Percentiles rank a stretch among this genome's conserved stretches.
Evolutionary conservation across 2,113 vertebrate genomes (phyloP).

Genomic region (Athene noctua): DNA sequence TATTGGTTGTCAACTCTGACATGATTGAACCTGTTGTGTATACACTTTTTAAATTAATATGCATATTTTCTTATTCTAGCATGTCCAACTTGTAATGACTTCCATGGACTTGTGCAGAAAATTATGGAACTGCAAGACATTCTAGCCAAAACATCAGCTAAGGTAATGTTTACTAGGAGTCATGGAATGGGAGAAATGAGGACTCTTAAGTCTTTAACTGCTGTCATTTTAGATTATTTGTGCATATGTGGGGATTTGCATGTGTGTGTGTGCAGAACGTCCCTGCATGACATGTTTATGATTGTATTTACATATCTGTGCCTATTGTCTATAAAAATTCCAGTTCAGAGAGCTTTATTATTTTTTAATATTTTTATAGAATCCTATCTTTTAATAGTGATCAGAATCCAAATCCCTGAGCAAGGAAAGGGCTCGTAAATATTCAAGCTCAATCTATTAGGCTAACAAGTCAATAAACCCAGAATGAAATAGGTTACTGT

Average conservation of each 20-base stretch:
- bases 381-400: neutral
- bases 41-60: neutral
- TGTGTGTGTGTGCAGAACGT: neutral
- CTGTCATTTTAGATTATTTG: neutral
- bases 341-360: neutral
- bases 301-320: neutral
- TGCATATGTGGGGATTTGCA: neutral
- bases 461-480: constrained; percentile 33
- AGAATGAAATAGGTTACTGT: neutral
- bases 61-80: constrained; percentile 75
- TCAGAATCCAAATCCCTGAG: neutral
- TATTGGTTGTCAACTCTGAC: neutral
- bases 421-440: constrained; percentile 3
- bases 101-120: constrained; percentile 98
- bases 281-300: neutral
- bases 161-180: constrained; percentile 79
- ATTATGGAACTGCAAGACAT: constrained; percentile 99
- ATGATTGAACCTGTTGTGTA: neutral
- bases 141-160: constrained; percentile 96
- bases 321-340: neutral
- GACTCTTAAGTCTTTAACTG: neutral
- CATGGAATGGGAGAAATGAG: neutral
- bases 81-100: constrained; percentile 97
- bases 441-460: neutral
- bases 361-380: neutral